Evolutionary conservation across 2,888 invertebrate species (phyloP), one percentile per base, ranked within the genome.

Genomic region (Mayetiola destructor): DNA sequence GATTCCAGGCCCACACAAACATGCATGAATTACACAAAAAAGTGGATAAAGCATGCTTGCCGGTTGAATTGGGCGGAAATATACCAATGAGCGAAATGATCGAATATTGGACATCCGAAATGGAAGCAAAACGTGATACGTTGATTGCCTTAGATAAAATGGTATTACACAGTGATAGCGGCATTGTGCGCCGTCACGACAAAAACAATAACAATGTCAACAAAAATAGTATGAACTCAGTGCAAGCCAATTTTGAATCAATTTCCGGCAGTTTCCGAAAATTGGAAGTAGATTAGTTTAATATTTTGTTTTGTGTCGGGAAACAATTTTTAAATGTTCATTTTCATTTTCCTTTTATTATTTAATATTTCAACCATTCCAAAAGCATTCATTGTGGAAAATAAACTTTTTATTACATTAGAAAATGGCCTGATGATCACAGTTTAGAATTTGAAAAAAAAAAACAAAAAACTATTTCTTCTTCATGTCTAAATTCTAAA

Each of bases 51-150:
- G 74, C 75, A 12, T 82, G 85, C 59, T 72, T 89, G 40, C 88
- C 89, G 0, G 74, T 77, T 27, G 81, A 81, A 63, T 81, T 83
- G 66, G 88, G 88, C 1, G 88, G 88, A 1, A 71, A 74, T 4
- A 78, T 86, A 64, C 79, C 84, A 9, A 73, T 81, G 66, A 74
- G 78, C 27, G 81, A 84, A 61, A 87, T 89, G 85, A 77, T 87
- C 14, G 75, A 76, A 55, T 73, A 77, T 63, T 87, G 85, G 73
- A 80, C 80, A 63, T 72, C 77, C 36, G 78, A 87, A 62, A 65
- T 87, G 32, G 68, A 72, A 5, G 73, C 75, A 3, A 81, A 81
- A 62, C 73, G 81, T 55, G 77, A 80, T 21, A 69, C 75, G 16
- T 64, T 86, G 1, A 63, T 83, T 1, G 75, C 76, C 0, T 71